Evolutionary conservation across 2,113 vertebrate genomes (phyloP), one percentile per base, ranked within the genome.

Genomic region (Esox niger): DNA sequence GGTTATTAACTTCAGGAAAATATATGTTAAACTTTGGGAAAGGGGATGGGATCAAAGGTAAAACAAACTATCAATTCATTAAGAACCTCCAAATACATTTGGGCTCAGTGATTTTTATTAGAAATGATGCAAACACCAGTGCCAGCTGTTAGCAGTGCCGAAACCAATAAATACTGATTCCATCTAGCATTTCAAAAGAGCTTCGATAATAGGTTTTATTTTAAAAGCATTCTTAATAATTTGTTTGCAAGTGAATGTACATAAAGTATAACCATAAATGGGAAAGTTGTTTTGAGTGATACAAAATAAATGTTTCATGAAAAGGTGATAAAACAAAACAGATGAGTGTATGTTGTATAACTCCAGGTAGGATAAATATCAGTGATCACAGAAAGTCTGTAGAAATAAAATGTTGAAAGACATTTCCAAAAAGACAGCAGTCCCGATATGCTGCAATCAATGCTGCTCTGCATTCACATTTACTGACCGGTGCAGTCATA

Each of bases 361-460:
- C 54, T 26, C 8, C 25, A 57, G 4, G 55, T 57, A 57, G 25
- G 55, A 27, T 57, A 21, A 61, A 61, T 23, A 31, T 61, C 17
- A 30, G 25, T 61, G 32, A 61, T 32, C 29, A 30, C 31, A 17
- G 57, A 5, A 9, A 23, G 59, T 61, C 59, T 31, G 13, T 61
- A 6, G 1, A 61, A 27, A 21, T 61, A 2, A 6, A 8, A 23
- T 4, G 59, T 3, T 9, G 15, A 21, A 35, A 35, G 35, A 61
- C 32, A 25, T 21, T 31, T 35, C 17, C 59, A 13, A 33, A 35
- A 33, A 27, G 32, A 33, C 15, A 17, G 27, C 11, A 62, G 54
- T 62, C 54, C 67, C 52, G 21, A 59, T 59, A 31, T 59, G 57
- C 31, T 6, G 26, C 15, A 59, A 31, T 31, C 57, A n/a, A 27